Evolutionary conservation across 1,140 invertebrate species (phyloP).

Genomic region (Drosophila bipectinata): DNA sequence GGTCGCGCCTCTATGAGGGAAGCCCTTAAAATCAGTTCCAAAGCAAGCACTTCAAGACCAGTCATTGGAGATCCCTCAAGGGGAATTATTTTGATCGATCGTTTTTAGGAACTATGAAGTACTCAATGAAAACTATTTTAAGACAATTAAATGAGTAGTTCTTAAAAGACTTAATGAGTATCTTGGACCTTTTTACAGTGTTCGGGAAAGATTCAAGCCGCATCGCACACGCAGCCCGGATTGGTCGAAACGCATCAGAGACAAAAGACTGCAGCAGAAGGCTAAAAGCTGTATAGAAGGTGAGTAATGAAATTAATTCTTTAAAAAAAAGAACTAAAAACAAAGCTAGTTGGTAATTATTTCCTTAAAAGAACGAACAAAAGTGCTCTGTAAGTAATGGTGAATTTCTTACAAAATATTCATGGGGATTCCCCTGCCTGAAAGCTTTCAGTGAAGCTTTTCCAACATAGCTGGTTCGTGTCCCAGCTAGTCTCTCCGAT

Average conservation of each 20-base stretch:
- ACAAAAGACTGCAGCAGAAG: slow-evolving; percentile 84
- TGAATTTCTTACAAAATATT: neutral
- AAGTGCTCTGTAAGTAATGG: neutral
- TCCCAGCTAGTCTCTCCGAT: slow-evolving; percentile 20
- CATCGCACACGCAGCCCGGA: slow-evolving; percentile 83
- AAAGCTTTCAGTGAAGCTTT: slow-evolving; percentile 10
- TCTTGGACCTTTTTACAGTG: slow-evolving; percentile 66
- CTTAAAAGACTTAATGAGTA: neutral
- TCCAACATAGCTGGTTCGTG: slow-evolving; percentile 12
- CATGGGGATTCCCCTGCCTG: neutral
- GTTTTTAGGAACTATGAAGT: slow-evolving; percentile 36
- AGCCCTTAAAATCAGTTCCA: slow-evolving; percentile 12
- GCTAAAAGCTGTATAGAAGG: slow-evolving; percentile 78
- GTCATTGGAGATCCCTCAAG: neutral
- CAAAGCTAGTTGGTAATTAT: neutral
- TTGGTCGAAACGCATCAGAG: slow-evolving; percentile 84
- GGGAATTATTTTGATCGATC: slow-evolving; percentile 46
- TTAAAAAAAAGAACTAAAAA: neutral
- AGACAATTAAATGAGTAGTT: slow-evolving; percentile 17
- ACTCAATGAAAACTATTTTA: slow-evolving; percentile 12
- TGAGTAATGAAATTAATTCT: slow-evolving; percentile 31
- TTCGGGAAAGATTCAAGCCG: slow-evolving; percentile 83
- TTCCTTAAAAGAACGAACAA: neutral
- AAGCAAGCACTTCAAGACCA: neutral
- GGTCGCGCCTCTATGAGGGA: slow-evolving; percentile 36